Evolutionary conservation across 2,113 vertebrate species (phyloP).

Genomic region (Labeo rohita): DNA sequence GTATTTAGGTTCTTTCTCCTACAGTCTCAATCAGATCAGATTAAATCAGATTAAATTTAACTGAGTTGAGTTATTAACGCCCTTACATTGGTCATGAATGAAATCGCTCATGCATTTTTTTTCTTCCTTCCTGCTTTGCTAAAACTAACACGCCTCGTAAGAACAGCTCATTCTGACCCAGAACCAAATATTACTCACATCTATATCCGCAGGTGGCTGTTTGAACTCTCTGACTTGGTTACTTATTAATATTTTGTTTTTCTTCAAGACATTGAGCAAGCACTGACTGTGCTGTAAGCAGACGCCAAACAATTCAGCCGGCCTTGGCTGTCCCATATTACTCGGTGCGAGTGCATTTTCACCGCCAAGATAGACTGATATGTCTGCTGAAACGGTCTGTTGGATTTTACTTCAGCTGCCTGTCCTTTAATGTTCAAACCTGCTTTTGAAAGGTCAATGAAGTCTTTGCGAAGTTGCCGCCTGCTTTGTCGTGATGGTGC

Average conservation of each 20-base stretch:
- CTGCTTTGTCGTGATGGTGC: neutral
- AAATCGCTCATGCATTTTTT: neutral
- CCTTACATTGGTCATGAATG: neutral
- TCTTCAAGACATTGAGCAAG: constrained; percentile 39
- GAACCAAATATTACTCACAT: constrained; percentile 1
- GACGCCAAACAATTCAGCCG: neutral
- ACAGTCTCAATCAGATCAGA: no score
- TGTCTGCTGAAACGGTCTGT: constrained; percentile 1
- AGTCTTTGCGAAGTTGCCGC: neutral
- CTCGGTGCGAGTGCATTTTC: neutral
- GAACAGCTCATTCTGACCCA: neutral
- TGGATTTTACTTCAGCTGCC: constrained; percentile 12
- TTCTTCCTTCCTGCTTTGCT: neutral
- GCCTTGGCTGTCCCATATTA: neutral
- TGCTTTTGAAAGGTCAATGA: constrained; percentile 24
- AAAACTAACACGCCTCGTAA: neutral
- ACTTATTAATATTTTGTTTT: constrained; percentile 45
- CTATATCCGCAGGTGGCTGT: neutral
- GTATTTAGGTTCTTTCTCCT: neutral
- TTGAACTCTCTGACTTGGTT: constrained; percentile 26
- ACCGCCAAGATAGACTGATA: neutral
- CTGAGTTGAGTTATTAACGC: neutral
- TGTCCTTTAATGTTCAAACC: constrained; percentile 1
- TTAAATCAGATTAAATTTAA: no score
- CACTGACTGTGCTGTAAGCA: neutral